These are phyloP conservation scores for Sminthurides aquaticus DNA, from an alignment of 2,888 invertebrate species.

Conservation along the genomic window DNA sequence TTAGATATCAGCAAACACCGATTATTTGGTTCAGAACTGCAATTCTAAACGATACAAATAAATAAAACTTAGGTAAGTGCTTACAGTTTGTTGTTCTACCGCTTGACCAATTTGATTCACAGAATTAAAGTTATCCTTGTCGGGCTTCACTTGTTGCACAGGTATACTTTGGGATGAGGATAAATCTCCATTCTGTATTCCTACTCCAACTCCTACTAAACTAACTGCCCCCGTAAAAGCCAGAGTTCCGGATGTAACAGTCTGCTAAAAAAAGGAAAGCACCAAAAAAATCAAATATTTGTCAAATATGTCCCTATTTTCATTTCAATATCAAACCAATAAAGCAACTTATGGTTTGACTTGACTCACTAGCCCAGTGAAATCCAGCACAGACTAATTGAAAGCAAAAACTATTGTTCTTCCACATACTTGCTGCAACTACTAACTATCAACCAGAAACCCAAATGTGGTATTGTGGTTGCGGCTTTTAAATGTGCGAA, in stretches of 20 bases:
- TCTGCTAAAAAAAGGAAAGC: conserved; percentile 62
- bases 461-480: too few relatives aligned
- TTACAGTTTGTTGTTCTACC: conserved; percentile 46
- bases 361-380: too few relatives aligned
- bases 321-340: too few relatives aligned
- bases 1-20: not conserved
- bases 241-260: conserved; percentile 75
- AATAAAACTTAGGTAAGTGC: conserved; percentile 5
- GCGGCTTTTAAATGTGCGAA: too few relatives aligned
- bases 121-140: conserved; percentile 45
- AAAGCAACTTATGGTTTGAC: too few relatives aligned
- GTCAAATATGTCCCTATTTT: not conserved
- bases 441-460: too few relatives aligned
- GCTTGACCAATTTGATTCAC: conserved; percentile 44
- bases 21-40: too few relatives aligned
- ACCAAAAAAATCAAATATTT: conserved; percentile 35
- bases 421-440: too few relatives aligned
- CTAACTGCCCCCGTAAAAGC: too few relatives aligned
- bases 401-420: too few relatives aligned
- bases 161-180: conserved; percentile 28
- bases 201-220: conserved; percentile 27
- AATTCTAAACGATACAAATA: not conserved
- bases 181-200: conserved; percentile 41
- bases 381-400: too few relatives aligned
- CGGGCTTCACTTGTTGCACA: conserved; percentile 34